Conservation (phyloP, 2,888 invertebrate genomes). For the Tinea semifulvella region DNA sequence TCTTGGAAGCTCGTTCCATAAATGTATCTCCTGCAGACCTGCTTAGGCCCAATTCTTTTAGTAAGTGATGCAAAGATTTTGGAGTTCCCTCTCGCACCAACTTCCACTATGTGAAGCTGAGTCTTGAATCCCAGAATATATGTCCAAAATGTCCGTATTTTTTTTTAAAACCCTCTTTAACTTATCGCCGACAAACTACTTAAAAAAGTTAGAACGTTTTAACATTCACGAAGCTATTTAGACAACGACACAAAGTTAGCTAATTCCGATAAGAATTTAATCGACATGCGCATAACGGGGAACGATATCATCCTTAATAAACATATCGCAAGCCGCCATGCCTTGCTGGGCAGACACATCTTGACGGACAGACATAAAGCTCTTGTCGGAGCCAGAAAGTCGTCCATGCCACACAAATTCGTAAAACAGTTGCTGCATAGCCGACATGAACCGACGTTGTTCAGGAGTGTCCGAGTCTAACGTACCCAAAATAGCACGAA, state of each 20-base stretch:
- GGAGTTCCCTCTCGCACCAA: too few relatives aligned
- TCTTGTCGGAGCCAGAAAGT: constrained; percentile 68
- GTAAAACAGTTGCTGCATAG: constrained; percentile 85
- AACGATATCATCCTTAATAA: constrained; percentile 78
- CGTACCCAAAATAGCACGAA: constrained; percentile 80
- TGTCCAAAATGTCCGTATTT: too few relatives aligned
- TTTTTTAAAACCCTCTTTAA: too few relatives aligned
- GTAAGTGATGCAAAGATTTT: too few relatives aligned
- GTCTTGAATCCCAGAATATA: too few relatives aligned
- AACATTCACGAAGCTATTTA: constrained; percentile 13
- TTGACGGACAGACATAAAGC: constrained; percentile 75
- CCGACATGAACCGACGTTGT: constrained; percentile 77
- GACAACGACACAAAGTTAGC: background rate
- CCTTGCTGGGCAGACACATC: constrained; percentile 71
- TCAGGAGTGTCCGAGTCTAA: constrained; percentile 77
- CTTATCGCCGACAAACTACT: too few relatives aligned
- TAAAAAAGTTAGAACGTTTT: too few relatives aligned
- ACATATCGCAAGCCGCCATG: constrained; percentile 79
- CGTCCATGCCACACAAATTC: constrained; percentile 82
- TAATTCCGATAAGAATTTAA: too few relatives aligned
- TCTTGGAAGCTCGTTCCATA: too few relatives aligned
- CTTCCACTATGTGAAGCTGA: too few relatives aligned
- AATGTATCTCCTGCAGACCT: too few relatives aligned
- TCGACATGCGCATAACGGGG: constrained; percentile 79
- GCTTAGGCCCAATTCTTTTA: too few relatives aligned